Evolutionary conservation across 2,113 vertebrate species (phyloP), one percentile per base, ranked within the genome.

Genomic region (Corydoras maculifer): DNA sequence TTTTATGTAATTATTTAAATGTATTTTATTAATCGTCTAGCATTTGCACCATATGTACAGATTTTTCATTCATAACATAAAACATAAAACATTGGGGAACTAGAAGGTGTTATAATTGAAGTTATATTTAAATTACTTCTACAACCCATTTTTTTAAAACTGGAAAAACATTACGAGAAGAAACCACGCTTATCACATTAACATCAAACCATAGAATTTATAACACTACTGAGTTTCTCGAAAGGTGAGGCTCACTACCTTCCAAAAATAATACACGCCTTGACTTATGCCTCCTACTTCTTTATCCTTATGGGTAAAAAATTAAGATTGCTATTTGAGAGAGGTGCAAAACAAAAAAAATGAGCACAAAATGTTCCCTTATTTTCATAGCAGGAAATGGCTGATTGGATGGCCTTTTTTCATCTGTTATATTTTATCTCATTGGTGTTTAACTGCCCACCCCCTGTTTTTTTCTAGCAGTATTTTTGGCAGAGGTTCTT

Each of bases 371-470:
- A 8, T 69, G 65, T 70, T 43, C 65, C 69, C 35, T 54, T 43
- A 29, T 15, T 2, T 18, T 13, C n/a, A 11, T 64, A 43, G 51
- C 65, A 75, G 77, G 73, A 75, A 72, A 72, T 62, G 62, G 35
- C 65, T 14, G 68, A 53, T 69, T 58, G 15, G n/a, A 8, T 63
- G 65, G 48, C 25, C 49, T 12, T 66, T 54, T 32, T 54, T 78
- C 18, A 48, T 75, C 64, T 49, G 57, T 58, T 65, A 75, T 75
- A 3, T 71, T 64, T 70, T 14, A 5, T 9, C 10, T 64, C 35
- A n/a, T 10, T 62, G 53, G 62, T 73, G 65, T 72, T 69, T 75
- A 72, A 75, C 62, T 29, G 18, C 54, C 60, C 65, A 30, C 69
- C 5, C 57, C 30, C 14, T n/a, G 25, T 59, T 30, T 51, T 10